Conservation (phyloP, 2,113 vertebrate species). For the Blennius ocellaris region DNA sequence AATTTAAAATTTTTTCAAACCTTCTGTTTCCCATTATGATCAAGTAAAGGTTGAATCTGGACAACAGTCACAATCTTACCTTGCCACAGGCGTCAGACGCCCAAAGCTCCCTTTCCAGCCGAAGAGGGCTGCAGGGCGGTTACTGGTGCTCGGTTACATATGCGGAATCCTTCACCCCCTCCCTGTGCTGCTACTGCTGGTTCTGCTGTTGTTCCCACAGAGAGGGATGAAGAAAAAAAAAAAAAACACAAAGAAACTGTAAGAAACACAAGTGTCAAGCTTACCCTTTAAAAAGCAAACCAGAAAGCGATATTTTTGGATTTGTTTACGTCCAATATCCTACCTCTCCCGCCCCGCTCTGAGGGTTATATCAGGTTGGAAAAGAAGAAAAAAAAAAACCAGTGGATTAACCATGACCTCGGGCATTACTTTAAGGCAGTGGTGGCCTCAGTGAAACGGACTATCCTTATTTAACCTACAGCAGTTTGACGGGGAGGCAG, state of each 20-base stretch:
- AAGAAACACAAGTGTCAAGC: slow-evolving; percentile 19
- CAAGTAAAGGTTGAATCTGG: slow-evolving; percentile 36
- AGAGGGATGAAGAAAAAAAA: slow-evolving; percentile 10
- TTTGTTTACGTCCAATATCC: slow-evolving; percentile 8
- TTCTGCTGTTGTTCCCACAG: slow-evolving; percentile 16
- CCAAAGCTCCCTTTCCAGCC: slow-evolving; percentile 29
- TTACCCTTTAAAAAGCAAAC: not conserved
- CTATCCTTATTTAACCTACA: slow-evolving; percentile 27
- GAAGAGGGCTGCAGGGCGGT: slow-evolving; percentile 45
- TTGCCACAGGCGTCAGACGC: slow-evolving; percentile 43
- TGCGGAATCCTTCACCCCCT: slow-evolving; percentile 49
- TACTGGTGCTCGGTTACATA: slow-evolving; percentile 61
- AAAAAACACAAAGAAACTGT: slow-evolving; percentile 25
- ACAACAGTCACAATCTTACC: slow-evolving; percentile 40
- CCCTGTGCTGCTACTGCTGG: slow-evolving; percentile 43
- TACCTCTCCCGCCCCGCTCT: not conserved
- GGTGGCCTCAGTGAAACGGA: not conserved
- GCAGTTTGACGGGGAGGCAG: not conserved
- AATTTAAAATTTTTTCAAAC: not conserved
- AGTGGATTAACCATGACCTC: not conserved
- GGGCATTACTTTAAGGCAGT: slow-evolving; percentile 6
- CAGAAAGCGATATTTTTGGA: not conserved
- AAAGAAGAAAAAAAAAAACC: not conserved
- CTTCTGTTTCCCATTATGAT: slow-evolving; percentile 2
- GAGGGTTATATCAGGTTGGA: slow-evolving; percentile 22